phyloP scores from a whole-genome alignment of 2,113 vertebrate species.

The Oncorhynchus nerka region DNA sequence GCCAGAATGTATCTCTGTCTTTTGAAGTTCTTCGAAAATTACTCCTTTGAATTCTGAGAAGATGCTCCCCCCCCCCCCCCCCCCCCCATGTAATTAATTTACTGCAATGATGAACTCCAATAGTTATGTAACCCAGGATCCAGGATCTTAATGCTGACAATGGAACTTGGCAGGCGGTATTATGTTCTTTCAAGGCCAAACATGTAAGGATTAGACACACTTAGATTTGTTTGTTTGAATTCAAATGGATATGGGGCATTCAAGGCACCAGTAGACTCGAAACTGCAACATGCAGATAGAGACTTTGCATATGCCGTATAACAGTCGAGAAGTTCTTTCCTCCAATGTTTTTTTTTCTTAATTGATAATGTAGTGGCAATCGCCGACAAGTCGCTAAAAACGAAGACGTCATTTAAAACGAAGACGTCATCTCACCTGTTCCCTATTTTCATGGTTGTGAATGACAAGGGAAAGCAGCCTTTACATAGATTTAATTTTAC shows the following conservation, averaged over 20 bases:
- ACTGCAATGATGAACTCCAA: conserved; percentile 36
- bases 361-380: neutral
- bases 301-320: neutral
- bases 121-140: conserved; percentile 36
- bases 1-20: conserved; percentile 44
- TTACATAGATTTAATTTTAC: neutral
- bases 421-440: neutral
- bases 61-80: conserved; percentile 16
- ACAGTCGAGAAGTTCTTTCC: neutral
- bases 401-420: too few relatives aligned
- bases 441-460: neutral
- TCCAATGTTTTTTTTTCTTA: neutral
- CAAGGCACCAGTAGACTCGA: too few relatives aligned
- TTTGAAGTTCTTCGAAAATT: conserved; percentile 49
- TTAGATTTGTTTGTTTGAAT: conserved; percentile 15
- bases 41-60: conserved; percentile 24
- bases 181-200: conserved; percentile 23
- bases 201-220: conserved; percentile 39
- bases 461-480: neutral
- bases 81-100: conserved; percentile 46
- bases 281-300: neutral
- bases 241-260: neutral
- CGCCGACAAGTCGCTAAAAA: too few relatives aligned
- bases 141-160: conserved; percentile 17
- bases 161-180: conserved; percentile 6